Evolutionary conservation across 2,888 invertebrate genomes (phyloP), one percentile per base, ranked within the genome.

Genomic region (Athalia circularis): DNA sequence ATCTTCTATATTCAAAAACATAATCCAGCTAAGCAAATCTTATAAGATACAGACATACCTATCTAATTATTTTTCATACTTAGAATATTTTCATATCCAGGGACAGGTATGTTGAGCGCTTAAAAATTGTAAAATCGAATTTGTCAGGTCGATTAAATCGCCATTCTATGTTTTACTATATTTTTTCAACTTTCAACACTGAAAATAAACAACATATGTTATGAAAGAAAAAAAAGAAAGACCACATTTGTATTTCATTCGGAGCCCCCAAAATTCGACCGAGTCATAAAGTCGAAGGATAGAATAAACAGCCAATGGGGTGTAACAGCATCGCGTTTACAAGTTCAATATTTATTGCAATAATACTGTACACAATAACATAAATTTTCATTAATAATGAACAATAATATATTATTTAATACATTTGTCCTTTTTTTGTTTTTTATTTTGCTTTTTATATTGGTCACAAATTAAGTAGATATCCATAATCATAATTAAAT

Each of bases 351-450:
- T 74, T 74, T 74, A 74, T 74, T 74, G 59, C 61, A 74, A 74
- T 74, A 74, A 74, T 74, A 74, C 74, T 74, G 74, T 74, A 74
- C 74, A 74, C 74, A 59, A 61, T 74, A 74, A 74, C 74, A 74
- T 61, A 48, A 74, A 48, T 59, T 74, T 48, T 61, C 47, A 43
- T 52, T 65, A 70, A 9, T 70, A 57, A 52, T 67, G 43, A 70
- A 48, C 68, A 43, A 54, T 74, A 74, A 74, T 61, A 61, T 29
- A 29, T 13, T 62, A 62, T 13, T 13, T 61, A 74, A 13, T 74
- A n/a, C n/a, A 57, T 45, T 57, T 45, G 54, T n/a, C 11, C 29
- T 15, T 48, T 48, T 65, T 15, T 67, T 15, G 5, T 9, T 9
- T 29, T 43, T 47, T 67, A 48, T 65, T 11, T 65, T 48, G 13